These are phyloP conservation scores for Lagopus muta DNA, from an alignment of 2,113 vertebrate genomes.

Conservation along the genomic window DNA sequence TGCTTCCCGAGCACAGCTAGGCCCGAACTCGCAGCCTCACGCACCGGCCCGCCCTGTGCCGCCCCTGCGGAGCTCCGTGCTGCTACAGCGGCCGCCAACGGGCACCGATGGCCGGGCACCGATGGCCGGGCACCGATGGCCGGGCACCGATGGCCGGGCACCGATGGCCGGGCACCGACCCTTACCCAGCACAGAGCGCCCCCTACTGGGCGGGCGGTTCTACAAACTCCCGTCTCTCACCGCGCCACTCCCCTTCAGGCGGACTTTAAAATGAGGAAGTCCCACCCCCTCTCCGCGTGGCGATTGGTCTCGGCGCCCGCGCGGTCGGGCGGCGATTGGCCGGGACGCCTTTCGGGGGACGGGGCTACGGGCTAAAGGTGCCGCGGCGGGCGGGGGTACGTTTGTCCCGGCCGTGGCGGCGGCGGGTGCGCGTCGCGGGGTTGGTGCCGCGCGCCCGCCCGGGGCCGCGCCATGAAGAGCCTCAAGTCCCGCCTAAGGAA, in stretches of 20 bases:
- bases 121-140: too few species aligned
- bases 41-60: background rate
- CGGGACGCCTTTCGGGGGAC: background rate
- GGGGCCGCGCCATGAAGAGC: conserved; percentile 85
- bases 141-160: background rate
- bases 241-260: background rate
- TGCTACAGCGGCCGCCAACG: background rate
- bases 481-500: conserved; percentile 91
- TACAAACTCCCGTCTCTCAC: background rate
- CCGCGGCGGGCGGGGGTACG: background rate
- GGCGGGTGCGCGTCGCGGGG: background rate
- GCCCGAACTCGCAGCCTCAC: too few species aligned
- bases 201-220: background rate
- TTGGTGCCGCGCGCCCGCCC: background rate
- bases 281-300: background rate
- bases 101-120: background rate
- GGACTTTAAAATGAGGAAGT: background rate
- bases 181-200: background rate
- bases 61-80: background rate
- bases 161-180: too few species aligned
- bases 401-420: background rate
- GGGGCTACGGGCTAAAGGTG: background rate
- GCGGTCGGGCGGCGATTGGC: background rate
- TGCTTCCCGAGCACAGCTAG: fast-evolving
- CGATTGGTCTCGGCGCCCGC: background rate